Base-by-base conservation (phyloP, 2,888 invertebrate species). In the Acronicta psi region DNA sequence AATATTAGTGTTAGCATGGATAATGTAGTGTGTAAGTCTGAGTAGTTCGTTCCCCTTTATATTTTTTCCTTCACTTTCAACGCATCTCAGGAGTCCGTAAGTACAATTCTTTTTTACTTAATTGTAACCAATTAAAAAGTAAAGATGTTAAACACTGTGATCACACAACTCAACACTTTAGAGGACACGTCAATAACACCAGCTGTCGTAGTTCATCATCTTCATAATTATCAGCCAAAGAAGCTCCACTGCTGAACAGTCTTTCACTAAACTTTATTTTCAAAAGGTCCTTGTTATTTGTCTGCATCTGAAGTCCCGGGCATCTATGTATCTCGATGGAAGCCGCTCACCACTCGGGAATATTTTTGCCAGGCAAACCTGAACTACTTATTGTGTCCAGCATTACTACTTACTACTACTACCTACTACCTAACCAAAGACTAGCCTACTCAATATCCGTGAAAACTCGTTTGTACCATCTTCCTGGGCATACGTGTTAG, bases 51-150 rank as follows among this genome's bases (percentile, higher is more conserved):
- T 59, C 50, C 61, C 68, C 73, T 63, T 60, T 76, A 79, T 57
- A 71, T 59, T 59, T 0, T 73, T 57, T 75, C 75, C 72, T 83
- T 82, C 69, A 80, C 71, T 82, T 81, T 84, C 76, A 79, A 80
- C 69, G 84, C 84, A 72, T 75, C 84, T 73, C 82, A 84, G 84
- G 84, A 84, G 55, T 82, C 72, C 75, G 84, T 84, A 82, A 84
- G 84, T 84, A 82, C 70, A 74, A 75, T 58, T 73, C 53, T 55
- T 23, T 66, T 44, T 40, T 65, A 58, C 70, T 69, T 57, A 13
- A 36, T 41, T 11, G 2, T 34, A 34, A n/a, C 0, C 10, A 37
- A 31, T 1, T 10, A 13, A 49, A 11, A 46, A 16, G n/a, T 34
- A 25, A 23, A 10, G 18, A 38, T 29, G 38, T 18, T 46, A 55